Conservation (phyloP, 2,888 invertebrate species). For the Cryptus viduatorius region DNA sequence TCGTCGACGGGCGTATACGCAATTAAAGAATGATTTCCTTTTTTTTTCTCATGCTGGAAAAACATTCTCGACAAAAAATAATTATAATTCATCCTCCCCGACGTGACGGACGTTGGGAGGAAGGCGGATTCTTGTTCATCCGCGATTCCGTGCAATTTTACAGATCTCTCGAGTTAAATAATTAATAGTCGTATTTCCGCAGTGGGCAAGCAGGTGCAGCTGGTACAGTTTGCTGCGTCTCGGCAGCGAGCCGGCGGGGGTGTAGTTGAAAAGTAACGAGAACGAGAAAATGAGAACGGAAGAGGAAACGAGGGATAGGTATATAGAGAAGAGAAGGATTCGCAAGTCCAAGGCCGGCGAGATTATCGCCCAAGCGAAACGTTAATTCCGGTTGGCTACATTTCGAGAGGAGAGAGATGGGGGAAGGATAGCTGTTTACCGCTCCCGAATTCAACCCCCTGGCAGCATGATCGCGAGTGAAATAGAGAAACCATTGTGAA, state of each 20-base stretch:
- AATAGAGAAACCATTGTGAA: slow-evolving; percentile 22
- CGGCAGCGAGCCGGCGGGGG: neutral
- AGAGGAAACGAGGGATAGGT: neutral
- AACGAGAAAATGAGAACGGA: slow-evolving; percentile 37
- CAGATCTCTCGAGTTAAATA: slow-evolving; percentile 24
- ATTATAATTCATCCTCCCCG: neutral
- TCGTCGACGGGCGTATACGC: neutral
- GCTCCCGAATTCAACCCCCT: neutral
- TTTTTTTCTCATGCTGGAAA: neutral
- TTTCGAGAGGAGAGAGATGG: slow-evolving; percentile 20
- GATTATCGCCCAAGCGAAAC: slow-evolving; percentile 43
- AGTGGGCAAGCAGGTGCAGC: slow-evolving; percentile 23
- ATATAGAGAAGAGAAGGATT: slow-evolving; percentile 16
- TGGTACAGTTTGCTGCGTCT: neutral
- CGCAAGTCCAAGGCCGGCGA: slow-evolving; percentile 39
- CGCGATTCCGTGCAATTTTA: slow-evolving; percentile 20
- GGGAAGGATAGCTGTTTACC: slow-evolving; percentile 28
- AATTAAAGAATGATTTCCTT: neutral
- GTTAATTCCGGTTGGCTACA: slow-evolving; percentile 45
- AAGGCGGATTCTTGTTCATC: slow-evolving; percentile 19
- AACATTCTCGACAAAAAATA: neutral
- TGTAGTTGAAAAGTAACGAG: neutral
- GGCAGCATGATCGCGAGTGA: slow-evolving; percentile 15
- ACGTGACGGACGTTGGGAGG: slow-evolving; percentile 13
- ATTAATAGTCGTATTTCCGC: slow-evolving; percentile 48